phyloP scores from a whole-genome alignment of 64 coral and sea anemone species.

The Stichodactyla helianthus region DNA sequence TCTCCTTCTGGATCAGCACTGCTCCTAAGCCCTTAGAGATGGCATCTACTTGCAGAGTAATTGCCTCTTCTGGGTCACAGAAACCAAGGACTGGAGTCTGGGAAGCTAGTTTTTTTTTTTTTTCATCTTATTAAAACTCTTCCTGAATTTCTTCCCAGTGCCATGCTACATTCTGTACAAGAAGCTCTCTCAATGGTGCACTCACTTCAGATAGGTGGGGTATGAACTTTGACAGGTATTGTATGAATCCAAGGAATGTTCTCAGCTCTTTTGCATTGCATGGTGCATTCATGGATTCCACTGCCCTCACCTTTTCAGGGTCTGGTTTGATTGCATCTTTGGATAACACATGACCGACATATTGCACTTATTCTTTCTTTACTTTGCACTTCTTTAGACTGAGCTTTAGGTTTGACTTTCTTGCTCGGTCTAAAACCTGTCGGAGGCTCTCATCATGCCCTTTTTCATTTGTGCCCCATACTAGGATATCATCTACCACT shows the following conservation, averaged over 20 bases:
- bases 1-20: slow-evolving; percentile 21
- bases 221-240: slow-evolving; percentile 39
- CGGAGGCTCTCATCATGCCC: slow-evolving; percentile 33
- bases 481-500: slow-evolving; percentile 37
- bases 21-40: slow-evolving; percentile 33
- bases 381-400: slow-evolving; percentile 26
- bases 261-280: slow-evolving; percentile 10
- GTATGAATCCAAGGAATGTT: slow-evolving; percentile 41
- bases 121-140: slow-evolving; percentile 29
- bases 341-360: slow-evolving; percentile 35
- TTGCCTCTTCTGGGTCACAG: slow-evolving; percentile 33
- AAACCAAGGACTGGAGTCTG: slow-evolving; percentile 13
- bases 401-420: slow-evolving; percentile 41
- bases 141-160: slow-evolving; percentile 28
- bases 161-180: slow-evolving; percentile 35
- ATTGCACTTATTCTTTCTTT: slow-evolving; percentile 19
- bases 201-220: slow-evolving; percentile 22
- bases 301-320: slow-evolving; percentile 39
- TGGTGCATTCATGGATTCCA: slow-evolving; percentile 32
- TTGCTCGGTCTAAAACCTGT: slow-evolving; percentile 25
- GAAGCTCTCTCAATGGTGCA: slow-evolving; percentile 44
- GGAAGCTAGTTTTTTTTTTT: slow-evolving; percentile 14
- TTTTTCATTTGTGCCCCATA: slow-evolving; percentile 26
- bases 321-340: slow-evolving; percentile 46
- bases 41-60: slow-evolving; percentile 31